Evolutionary conservation across 2,113 vertebrate species (phyloP).

Genomic region (Suncus etruscus): DNA sequence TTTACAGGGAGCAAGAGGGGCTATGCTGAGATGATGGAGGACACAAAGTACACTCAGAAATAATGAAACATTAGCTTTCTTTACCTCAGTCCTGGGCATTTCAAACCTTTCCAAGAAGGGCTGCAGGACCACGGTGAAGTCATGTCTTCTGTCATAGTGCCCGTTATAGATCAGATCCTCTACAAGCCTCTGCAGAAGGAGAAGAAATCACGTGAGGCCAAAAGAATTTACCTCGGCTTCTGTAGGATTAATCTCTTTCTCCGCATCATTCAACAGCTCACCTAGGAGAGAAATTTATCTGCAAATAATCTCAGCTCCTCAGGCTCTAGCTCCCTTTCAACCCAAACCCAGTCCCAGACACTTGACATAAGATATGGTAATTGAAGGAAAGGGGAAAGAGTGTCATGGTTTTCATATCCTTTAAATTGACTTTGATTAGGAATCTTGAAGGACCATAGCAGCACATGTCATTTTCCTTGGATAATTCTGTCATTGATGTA

Average conservation of each 20-base stretch:
- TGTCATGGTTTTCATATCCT: too few relatives aligned
- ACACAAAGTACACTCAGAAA: rapidly evolving
- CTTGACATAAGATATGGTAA: neutral
- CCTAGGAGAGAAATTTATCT: neutral
- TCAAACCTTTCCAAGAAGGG: constrained; percentile 81
- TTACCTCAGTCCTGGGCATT: constrained; percentile 87
- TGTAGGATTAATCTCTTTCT: rapidly evolving
- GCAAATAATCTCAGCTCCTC: neutral
- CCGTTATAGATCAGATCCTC: constrained; percentile 83
- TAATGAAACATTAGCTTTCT: neutral
- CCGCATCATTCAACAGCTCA: neutral
- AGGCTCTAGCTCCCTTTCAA: neutral
- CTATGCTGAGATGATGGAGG: rapidly evolving
- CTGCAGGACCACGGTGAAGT: constrained; percentile 90
- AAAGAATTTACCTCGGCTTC: neutral
- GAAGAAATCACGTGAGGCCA: neutral
- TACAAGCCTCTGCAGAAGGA: constrained; percentile 81
- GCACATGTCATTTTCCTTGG: neutral
- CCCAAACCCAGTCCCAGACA: neutral
- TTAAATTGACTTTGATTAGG: too few relatives aligned
- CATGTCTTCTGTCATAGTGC: constrained; percentile 85
- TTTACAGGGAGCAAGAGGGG: constrained; percentile 6
- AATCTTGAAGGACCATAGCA: too few relatives aligned
- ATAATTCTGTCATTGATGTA: constrained; percentile 27
- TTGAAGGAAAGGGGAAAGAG: too few relatives aligned